phyloP scores from a whole-genome alignment of 2,797 vertebrate species.

The Poeciliopsis infans region DNA sequence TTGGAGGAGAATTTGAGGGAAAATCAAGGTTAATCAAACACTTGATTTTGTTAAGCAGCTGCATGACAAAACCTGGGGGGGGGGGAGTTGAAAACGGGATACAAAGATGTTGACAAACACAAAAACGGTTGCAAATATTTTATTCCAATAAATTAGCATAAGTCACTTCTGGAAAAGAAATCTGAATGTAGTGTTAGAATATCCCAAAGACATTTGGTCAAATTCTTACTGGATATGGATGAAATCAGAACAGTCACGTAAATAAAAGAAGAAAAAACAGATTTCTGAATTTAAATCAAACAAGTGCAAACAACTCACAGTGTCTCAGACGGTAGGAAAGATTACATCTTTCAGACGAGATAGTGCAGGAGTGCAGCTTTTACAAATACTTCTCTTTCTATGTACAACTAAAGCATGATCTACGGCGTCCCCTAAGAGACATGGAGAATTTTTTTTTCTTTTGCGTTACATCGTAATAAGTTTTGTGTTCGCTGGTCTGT shows the following conservation, averaged over 20 bases:
- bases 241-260: conserved; percentile 46
- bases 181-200: conserved; percentile 53
- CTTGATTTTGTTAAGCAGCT: background rate
- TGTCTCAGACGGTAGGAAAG: conserved; percentile 77
- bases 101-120: conserved; percentile 4
- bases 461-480: too few relatives aligned
- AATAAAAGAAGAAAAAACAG: conserved; percentile 43
- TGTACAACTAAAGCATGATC: conserved; percentile 54
- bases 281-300: conserved; percentile 57
- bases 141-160: conserved; percentile 74
- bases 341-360: conserved; percentile 61
- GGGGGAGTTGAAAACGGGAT: background rate
- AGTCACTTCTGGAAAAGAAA: conserved; percentile 44
- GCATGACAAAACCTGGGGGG: background rate
- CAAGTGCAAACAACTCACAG: conserved; percentile 80
- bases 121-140: conserved; percentile 47
- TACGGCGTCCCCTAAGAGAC: background rate
- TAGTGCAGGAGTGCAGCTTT: conserved; percentile 74
- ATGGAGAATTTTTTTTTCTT: too few relatives aligned
- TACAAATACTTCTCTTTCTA: conserved; percentile 64
- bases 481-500: too few relatives aligned
- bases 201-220: conserved; percentile 60
- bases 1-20: conserved; percentile 5
- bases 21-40: conserved; percentile 14
- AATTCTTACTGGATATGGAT: conserved; percentile 53